Evolutionary conservation across 2,888 invertebrate species (phyloP).

Genomic region (Eristalis arbustorum): DNA sequence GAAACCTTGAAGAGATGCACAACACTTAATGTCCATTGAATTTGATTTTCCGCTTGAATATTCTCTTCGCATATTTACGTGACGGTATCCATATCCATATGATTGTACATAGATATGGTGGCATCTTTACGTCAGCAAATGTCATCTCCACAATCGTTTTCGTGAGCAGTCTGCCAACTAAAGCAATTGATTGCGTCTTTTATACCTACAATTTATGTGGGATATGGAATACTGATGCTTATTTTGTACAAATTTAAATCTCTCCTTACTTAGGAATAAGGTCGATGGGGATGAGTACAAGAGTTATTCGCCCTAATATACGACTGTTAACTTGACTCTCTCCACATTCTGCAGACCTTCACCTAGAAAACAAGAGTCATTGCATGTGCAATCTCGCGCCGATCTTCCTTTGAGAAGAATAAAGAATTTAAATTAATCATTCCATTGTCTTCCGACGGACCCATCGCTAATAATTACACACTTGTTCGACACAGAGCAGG

Average conservation of each 20-base stretch:
- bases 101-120: background rate
- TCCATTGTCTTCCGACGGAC: slow-evolving; percentile 22
- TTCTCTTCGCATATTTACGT: background rate
- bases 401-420: slow-evolving; percentile 9
- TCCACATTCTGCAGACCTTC: slow-evolving; percentile 14
- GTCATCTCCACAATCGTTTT: too few relatives aligned
- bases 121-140: background rate
- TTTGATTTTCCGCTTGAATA: background rate
- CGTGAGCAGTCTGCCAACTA: too few relatives aligned
- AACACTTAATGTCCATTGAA: background rate
- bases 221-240: too few relatives aligned
- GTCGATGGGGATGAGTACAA: too few relatives aligned
- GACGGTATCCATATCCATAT: background rate
- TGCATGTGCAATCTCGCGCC: background rate
- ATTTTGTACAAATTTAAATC: too few relatives aligned
- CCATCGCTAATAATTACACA: slow-evolving; percentile 28
- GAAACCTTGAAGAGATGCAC: background rate
- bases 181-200: too few relatives aligned
- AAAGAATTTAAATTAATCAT: slow-evolving; percentile 33
- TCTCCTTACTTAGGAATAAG: too few relatives aligned
- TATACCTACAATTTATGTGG: too few relatives aligned
- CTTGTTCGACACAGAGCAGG: slow-evolving; percentile 38
- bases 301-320: too few relatives aligned
- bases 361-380: slow-evolving; percentile 20
- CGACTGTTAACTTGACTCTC: background rate